Percentiles rank a stretch among this genome's conserved stretches.
These are phyloP conservation scores for Cotesia congregata DNA, from an alignment of 2,888 invertebrate genomes.

Conservation along the genomic window DNA sequence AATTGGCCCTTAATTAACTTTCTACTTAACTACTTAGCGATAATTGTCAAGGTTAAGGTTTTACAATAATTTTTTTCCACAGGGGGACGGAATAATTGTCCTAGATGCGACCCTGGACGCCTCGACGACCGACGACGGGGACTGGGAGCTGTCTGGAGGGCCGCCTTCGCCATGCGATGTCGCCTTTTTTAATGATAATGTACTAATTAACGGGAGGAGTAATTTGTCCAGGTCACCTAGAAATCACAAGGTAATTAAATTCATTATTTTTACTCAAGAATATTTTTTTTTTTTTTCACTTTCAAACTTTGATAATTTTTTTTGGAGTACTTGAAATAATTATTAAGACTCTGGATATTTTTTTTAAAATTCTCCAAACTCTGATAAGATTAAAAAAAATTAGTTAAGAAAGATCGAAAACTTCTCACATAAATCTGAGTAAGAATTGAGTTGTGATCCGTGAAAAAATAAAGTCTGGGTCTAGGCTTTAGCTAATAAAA, in stretches of 20 bases:
- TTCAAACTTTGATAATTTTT: not conserved
- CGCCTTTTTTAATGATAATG: slow-evolving; percentile 88
- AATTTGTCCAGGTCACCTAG: slow-evolving; percentile 79
- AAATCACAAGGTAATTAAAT: slow-evolving; percentile 74
- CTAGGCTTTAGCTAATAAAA: not conserved
- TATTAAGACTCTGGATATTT: not conserved
- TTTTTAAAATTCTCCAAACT: not conserved
- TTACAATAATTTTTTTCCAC: slow-evolving; percentile 69
- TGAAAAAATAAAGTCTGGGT: not conserved
- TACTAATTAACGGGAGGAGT: slow-evolving; percentile 91
- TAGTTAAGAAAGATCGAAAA: not conserved
- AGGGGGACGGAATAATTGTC: slow-evolving; percentile 76
- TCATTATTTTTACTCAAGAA: too few species aligned
- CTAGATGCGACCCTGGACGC: slow-evolving; percentile 75
- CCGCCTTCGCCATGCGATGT: slow-evolving; percentile 88
- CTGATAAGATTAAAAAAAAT: not conserved
- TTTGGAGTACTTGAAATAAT: not conserved
- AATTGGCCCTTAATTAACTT: too few species aligned
- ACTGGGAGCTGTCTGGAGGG: slow-evolving; percentile 73
- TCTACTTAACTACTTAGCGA: too few species aligned
- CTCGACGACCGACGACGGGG: slow-evolving; percentile 76
- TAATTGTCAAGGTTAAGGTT: not conserved
- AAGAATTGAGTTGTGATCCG: not conserved
- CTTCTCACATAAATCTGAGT: not conserved
- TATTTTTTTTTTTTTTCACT: not conserved